Conservation (phyloP, 2,797 vertebrate genomes). For the Dromococcyx pavoninus region DNA sequence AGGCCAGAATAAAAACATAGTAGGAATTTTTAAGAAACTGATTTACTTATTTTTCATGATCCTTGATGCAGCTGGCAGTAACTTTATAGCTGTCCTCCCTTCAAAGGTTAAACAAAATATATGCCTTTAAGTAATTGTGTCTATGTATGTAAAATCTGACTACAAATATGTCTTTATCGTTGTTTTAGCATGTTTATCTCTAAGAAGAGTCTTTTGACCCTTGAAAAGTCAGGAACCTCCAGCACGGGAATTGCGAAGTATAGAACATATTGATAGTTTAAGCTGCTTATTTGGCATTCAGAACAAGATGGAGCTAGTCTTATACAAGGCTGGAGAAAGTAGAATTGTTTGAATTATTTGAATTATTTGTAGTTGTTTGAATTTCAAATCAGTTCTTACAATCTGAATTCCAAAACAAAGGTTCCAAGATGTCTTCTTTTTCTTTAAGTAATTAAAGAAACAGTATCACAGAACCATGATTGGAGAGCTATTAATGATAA, state of each 20-base stretch:
- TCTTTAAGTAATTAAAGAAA: not conserved
- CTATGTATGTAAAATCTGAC: not conserved
- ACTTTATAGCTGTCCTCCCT: not conserved
- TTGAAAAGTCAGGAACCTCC: not conserved
- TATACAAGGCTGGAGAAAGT: not conserved
- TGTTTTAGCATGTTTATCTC: not conserved
- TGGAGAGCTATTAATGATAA: not conserved
- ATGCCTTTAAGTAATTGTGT: not conserved
- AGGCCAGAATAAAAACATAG: not conserved
- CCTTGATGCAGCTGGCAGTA: not conserved
- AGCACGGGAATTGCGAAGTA: not conserved
- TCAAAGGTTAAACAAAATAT: not conserved
- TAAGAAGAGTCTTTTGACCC: not conserved
- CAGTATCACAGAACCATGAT: not conserved
- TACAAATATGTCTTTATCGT: rapidly evolving
- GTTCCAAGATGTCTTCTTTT: not conserved
- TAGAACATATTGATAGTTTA: not conserved
- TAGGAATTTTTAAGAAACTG: not conserved
- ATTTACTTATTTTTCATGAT: not conserved
- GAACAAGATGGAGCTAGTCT: not conserved
- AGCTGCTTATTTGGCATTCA: not conserved
- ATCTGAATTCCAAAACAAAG: not conserved
- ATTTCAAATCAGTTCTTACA: not conserved
- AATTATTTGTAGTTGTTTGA: not conserved
- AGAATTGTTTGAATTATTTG: not conserved